These are phyloP conservation scores for Stictocephala bisonia DNA, from an alignment of 2,888 invertebrate species.

Conservation along the genomic window DNA sequence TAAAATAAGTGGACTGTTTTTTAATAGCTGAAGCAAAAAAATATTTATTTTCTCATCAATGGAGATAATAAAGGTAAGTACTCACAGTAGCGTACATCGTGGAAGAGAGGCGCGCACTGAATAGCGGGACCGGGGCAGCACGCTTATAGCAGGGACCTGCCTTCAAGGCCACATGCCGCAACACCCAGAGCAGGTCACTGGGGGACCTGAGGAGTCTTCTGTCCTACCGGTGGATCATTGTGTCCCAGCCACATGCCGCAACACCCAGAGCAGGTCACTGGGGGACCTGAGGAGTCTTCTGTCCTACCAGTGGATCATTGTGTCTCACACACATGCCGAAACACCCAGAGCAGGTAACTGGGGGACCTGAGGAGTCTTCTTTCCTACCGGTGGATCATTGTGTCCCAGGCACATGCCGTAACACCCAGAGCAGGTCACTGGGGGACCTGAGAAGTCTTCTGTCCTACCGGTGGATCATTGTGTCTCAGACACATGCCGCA, in stretches of 20 bases:
- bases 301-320: not conserved
- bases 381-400: not conserved
- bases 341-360: not conserved
- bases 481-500: too few species aligned
- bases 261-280: not conserved
- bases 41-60: too few species aligned
- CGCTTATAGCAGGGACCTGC: conserved; percentile 19
- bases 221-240: not conserved
- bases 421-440: not conserved
- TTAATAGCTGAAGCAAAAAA: too few species aligned
- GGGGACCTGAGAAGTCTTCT: not conserved
- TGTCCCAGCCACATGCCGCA: not conserved
- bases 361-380: not conserved
- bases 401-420: not conserved
- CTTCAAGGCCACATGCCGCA: conserved; percentile 5
- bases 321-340: not conserved
- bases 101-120: conserved; percentile 32
- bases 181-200: not conserved
- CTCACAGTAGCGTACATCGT: conserved; percentile 34
- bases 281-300: not conserved
- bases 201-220: not conserved
- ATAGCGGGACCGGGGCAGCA: conserved; percentile 1
- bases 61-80: not conserved
- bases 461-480: too few species aligned
- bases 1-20: too few species aligned